A percentile compares a stretch with the other conserved stretches of the same genome.
phyloP scores from a whole-genome alignment of 2,888 invertebrate species.

The Cancer borealis region DNA sequence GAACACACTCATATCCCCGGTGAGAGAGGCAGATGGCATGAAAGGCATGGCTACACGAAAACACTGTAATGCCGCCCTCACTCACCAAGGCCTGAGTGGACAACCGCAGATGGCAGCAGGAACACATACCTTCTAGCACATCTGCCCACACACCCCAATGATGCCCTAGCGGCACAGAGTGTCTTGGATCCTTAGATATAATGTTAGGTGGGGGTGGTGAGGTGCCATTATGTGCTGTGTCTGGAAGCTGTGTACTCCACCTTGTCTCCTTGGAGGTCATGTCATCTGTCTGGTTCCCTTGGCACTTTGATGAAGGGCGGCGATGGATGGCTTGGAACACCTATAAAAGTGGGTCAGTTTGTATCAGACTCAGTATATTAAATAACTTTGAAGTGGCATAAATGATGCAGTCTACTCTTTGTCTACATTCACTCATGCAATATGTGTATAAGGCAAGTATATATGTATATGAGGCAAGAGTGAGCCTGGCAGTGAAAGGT shows the following conservation, averaged over 20 bases:
- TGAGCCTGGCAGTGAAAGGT: neutral
- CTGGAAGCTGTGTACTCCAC: neutral
- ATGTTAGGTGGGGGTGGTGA: neutral
- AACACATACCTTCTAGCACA: slow-evolving; percentile 78
- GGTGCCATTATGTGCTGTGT: neutral
- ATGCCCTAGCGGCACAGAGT: slow-evolving; percentile 57
- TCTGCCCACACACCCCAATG: slow-evolving; percentile 83
- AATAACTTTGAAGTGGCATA: neutral
- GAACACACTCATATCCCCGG: slow-evolving; percentile 57
- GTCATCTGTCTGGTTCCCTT: neutral
- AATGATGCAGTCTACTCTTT: too few relatives aligned
- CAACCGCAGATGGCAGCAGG: slow-evolving; percentile 84
- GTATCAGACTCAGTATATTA: neutral
- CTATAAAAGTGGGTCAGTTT: slow-evolving; percentile 31
- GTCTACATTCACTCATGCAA: neutral
- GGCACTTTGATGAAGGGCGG: neutral
- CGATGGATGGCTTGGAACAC: slow-evolving; percentile 44
- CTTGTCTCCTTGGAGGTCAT: neutral
- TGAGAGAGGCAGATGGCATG: slow-evolving; percentile 83
- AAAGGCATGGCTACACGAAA: slow-evolving; percentile 85
- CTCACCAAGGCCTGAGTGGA: slow-evolving; percentile 83
- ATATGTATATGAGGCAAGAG: neutral
- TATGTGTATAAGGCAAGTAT: neutral
- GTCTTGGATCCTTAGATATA: neutral
- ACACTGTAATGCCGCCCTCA: slow-evolving; percentile 84